Conservation (phyloP, 2,888 invertebrate genomes). For the Coelopa pilipes region DNA sequence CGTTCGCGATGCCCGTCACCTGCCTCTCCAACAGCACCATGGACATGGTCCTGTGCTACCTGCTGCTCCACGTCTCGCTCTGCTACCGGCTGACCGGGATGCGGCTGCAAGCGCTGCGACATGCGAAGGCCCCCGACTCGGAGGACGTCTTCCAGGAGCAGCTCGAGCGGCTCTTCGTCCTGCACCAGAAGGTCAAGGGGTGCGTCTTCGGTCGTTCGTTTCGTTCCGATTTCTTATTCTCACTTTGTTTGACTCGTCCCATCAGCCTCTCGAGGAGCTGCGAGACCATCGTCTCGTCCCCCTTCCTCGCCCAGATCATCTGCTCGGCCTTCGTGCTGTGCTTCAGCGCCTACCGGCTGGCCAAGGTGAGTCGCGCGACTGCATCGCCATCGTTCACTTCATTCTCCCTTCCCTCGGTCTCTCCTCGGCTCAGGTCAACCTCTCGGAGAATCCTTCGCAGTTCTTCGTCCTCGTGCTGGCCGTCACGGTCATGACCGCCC, state of each 20-base stretch:
- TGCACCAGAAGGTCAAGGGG: constrained; percentile 42
- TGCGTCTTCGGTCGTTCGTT: not conserved
- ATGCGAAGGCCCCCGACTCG: not conserved
- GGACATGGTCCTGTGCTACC: constrained; percentile 56
- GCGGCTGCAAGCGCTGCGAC: constrained; percentile 44
- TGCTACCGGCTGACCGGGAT: constrained; percentile 52
- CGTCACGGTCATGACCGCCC: constrained; percentile 52
- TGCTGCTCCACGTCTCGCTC: constrained; percentile 55
- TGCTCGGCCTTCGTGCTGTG: constrained; percentile 58
- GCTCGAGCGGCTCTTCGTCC: not conserved
- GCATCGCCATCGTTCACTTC: too few relatives aligned
- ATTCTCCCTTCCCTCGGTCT: too few relatives aligned
- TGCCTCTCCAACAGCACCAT: constrained; percentile 51
- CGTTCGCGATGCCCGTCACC: constrained; percentile 52
- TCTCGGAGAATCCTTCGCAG: constrained; percentile 45
- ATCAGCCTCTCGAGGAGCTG: constrained; percentile 43
- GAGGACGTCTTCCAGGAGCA: constrained; percentile 32
- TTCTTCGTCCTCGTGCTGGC: constrained; percentile 50
- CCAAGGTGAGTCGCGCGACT: constrained; percentile 41
- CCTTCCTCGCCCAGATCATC: constrained; percentile 54
- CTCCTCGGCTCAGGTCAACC: constrained; percentile 39
- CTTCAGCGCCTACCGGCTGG: constrained; percentile 56
- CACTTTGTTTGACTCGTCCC: not conserved
- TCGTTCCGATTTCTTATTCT: not conserved
- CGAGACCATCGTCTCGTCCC: constrained; percentile 51